Conservation (phyloP, 2,888 invertebrate genomes). For the Pecten maximus region DNA sequence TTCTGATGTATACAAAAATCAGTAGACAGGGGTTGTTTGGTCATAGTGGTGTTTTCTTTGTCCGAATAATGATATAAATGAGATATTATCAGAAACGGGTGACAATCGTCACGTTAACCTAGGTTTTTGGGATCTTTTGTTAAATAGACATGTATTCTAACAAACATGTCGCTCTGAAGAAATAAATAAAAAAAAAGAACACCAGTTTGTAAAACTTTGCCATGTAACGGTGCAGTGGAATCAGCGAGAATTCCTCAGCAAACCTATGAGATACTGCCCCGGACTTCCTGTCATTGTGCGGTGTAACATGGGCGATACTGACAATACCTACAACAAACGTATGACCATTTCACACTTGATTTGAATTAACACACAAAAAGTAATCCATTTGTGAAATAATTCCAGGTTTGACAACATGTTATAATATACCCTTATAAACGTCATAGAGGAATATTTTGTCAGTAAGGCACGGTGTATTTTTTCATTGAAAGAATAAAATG, state of each 20-base stretch:
- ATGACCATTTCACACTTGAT: background rate
- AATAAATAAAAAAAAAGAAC: no score
- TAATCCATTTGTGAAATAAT: background rate
- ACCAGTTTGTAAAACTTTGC: no score
- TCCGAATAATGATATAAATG: no score
- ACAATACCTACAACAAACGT: background rate
- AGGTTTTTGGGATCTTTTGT: no score
- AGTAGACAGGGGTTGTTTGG: no score
- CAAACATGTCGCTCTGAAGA: background rate
- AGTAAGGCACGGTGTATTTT: background rate
- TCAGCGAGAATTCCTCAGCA: background rate
- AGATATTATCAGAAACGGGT: no score
- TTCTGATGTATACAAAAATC: no score
- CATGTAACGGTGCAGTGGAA: background rate
- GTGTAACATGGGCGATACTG: background rate
- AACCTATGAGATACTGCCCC: background rate
- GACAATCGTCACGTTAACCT: no score
- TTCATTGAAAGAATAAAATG: background rate
- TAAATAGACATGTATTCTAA: no score
- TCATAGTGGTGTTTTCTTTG: no score
- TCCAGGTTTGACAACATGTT: background rate
- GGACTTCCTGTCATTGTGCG: background rate
- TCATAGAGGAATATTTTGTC: background rate
- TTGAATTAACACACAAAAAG: background rate
- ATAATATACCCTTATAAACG: background rate